Conservation (phyloP, 2,797 vertebrate genomes). For the Melanogrammus aeglefinus region DNA sequence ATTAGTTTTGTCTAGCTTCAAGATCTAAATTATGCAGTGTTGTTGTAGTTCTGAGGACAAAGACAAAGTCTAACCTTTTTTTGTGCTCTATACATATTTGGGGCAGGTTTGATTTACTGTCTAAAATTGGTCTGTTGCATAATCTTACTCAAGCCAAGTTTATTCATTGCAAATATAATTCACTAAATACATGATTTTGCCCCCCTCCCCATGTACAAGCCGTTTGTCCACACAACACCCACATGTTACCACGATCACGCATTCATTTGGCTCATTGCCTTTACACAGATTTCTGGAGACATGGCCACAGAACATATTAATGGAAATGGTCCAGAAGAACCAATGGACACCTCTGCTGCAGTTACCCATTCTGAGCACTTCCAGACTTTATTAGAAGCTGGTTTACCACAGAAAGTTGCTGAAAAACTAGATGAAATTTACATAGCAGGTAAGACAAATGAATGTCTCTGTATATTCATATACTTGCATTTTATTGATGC, state of each 20-base stretch:
- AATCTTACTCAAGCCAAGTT: neutral
- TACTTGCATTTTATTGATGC: slow-evolving; percentile 67
- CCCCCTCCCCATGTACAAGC: neutral
- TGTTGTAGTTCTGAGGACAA: neutral
- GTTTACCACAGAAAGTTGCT: slow-evolving; percentile 99
- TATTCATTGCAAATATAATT: neutral
- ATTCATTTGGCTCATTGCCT: slow-evolving; percentile 90
- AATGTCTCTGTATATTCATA: slow-evolving; percentile 83
- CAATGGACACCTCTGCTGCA: slow-evolving; percentile 98
- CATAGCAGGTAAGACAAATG: slow-evolving; percentile 97
- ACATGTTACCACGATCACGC: slow-evolving; percentile 67
- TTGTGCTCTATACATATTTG: neutral
- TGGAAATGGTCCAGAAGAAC: slow-evolving; percentile 99
- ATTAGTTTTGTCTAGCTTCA: neutral
- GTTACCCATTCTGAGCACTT: slow-evolving; percentile 99
- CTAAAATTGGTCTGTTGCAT: neutral
- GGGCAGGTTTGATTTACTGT: neutral
- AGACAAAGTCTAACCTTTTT: neutral
- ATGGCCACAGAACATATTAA: slow-evolving; percentile 99
- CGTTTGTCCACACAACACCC: slow-evolving; percentile 35
- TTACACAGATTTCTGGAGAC: slow-evolving; percentile 99
- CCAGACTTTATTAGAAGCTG: slow-evolving; percentile 99
- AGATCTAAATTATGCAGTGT: neutral
- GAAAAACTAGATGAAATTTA: slow-evolving; percentile 99
- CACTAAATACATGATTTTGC: neutral